A percentile compares a stretch with the other conserved stretches of the same genome.
phyloP scores from a whole-genome alignment of 2,797 vertebrate genomes.

The Crocodylus rhombifer region DNA sequence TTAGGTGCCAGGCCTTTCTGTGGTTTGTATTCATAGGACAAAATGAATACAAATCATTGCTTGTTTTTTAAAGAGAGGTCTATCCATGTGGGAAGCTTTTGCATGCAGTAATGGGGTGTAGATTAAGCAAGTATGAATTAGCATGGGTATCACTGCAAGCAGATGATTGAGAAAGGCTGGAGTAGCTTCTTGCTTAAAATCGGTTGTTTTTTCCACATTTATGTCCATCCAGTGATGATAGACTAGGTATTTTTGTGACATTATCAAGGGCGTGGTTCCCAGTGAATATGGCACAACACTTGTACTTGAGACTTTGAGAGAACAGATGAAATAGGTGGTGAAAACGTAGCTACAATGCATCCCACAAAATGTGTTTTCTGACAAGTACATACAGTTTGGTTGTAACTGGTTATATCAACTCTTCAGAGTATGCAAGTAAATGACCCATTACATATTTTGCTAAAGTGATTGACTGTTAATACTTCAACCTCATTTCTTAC shows the following conservation, averaged over 20 bases:
- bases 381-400: not conserved
- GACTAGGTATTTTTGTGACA: not conserved
- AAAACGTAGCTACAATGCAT: not conserved
- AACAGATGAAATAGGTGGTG: not conserved
- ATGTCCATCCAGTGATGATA: not conserved
- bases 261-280: not conserved
- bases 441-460: not conserved
- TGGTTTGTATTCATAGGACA: not conserved
- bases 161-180: not conserved
- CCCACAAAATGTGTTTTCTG: not conserved
- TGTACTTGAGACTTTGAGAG: not conserved
- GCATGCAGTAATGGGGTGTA: not conserved
- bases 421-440: not conserved
- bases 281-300: not conserved
- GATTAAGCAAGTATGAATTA: not conserved
- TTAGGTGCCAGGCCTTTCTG: not conserved
- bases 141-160: not conserved
- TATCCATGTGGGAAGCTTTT: not conserved
- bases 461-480: not conserved
- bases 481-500: not conserved
- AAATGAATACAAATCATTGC: not conserved
- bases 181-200: not conserved
- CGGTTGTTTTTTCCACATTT: not conserved
- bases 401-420: not conserved
- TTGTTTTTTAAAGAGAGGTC: not conserved